Conservation (phyloP, 2,888 invertebrate genomes). For the Apamea anceps region DNA sequence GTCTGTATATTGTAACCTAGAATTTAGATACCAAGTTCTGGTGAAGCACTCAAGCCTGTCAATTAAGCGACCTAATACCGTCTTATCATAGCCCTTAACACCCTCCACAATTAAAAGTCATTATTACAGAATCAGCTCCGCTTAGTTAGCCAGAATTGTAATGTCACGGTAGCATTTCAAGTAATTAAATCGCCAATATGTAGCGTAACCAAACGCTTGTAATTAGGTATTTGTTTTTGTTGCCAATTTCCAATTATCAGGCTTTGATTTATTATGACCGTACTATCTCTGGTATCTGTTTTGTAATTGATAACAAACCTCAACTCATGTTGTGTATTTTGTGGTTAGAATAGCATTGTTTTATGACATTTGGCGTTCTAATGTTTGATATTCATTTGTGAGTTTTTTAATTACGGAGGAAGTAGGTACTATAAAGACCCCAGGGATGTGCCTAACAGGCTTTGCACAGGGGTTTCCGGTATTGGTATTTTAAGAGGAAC, state of each 20-base stretch:
- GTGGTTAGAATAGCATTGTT: neutral
- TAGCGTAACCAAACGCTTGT: slow-evolving; percentile 31
- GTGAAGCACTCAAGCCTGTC: neutral
- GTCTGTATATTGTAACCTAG: neutral
- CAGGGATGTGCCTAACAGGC: too few relatives aligned
- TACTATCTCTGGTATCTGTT: slow-evolving; percentile 19
- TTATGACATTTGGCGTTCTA: neutral
- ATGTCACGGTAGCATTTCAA: slow-evolving; percentile 39
- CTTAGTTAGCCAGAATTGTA: slow-evolving; percentile 32
- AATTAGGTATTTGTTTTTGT: slow-evolving; percentile 58
- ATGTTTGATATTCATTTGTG: neutral
- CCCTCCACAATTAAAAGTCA: slow-evolving; percentile 26
- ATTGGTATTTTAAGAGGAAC: too few relatives aligned
- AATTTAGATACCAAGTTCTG: slow-evolving; percentile 12
- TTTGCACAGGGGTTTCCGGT: too few relatives aligned
- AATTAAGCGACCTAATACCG: slow-evolving; percentile 14
- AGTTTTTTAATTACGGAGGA: neutral
- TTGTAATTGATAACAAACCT: slow-evolving; percentile 37
- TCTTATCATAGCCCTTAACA: slow-evolving; percentile 35
- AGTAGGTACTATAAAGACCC: too few relatives aligned
- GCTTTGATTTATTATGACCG: slow-evolving; percentile 47
- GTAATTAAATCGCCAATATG: slow-evolving; percentile 48
- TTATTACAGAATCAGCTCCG: slow-evolving; percentile 42
- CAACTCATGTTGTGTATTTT: slow-evolving; percentile 23
- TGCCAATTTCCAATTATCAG: slow-evolving; percentile 57